Conservation (phyloP, 2,888 invertebrate species). For the Polyommatus icarus region DNA sequence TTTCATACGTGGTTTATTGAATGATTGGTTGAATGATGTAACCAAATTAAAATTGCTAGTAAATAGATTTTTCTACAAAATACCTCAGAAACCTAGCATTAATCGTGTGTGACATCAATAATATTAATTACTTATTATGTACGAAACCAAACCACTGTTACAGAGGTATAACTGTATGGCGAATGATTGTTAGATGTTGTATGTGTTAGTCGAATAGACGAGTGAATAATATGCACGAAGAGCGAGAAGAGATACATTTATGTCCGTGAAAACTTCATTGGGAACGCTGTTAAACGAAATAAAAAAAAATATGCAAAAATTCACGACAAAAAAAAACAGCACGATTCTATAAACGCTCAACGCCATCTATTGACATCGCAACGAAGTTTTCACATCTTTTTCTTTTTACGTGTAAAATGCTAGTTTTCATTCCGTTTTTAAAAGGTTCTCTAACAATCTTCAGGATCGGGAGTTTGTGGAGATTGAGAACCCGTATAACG, state of each 20-base stretch:
- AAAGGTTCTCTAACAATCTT: conserved; percentile 36
- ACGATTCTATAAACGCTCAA: background rate
- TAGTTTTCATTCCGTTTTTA: background rate
- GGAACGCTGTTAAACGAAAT: background rate
- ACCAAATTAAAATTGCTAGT: no score
- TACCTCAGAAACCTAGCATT: no score
- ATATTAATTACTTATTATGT: no score
- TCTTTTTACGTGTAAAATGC: background rate
- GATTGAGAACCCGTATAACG: conserved; percentile 96
- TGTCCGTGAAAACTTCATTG: background rate
- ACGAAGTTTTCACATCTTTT: background rate
- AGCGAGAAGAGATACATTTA: background rate
- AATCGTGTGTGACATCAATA: no score
- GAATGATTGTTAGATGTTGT: conserved; percentile 31
- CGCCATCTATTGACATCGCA: background rate
- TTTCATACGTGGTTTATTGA: no score
- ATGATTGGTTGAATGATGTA: no score
- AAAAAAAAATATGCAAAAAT: background rate
- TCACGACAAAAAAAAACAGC: no score
- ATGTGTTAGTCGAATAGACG: conserved; percentile 28
- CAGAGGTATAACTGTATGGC: conserved; percentile 21
- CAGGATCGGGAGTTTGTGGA: conserved; percentile 98
- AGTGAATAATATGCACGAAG: background rate
- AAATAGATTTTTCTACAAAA: no score
- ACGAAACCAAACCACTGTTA: conserved; percentile 24